These are phyloP conservation scores for Myotis brandtii DNA, from an alignment of 2,113 vertebrate species.

Conservation along the genomic window DNA sequence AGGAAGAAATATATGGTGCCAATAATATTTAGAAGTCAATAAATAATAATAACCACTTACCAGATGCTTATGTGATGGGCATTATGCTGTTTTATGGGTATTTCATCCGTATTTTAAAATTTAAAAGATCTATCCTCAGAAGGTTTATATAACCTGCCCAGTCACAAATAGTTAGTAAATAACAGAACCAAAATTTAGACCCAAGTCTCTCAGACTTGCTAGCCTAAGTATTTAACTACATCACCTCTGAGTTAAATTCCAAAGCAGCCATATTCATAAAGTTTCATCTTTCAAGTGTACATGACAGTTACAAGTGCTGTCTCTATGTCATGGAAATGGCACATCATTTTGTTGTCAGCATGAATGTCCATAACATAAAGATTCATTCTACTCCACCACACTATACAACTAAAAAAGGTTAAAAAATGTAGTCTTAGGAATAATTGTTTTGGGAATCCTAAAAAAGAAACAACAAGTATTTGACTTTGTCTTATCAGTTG, in stretches of 20 bases:
- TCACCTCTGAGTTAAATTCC: not conserved
- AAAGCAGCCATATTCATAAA: not conserved
- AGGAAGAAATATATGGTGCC: not conserved
- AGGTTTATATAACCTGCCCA: not conserved
- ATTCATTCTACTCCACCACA: not conserved
- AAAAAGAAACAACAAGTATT: not conserved
- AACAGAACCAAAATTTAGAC: not conserved
- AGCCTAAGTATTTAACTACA: not conserved
- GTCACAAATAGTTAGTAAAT: not conserved
- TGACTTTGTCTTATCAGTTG: not conserved
- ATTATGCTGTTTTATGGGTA: not conserved
- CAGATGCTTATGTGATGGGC: not conserved
- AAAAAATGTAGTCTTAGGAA: not conserved
- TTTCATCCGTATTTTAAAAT: not conserved
- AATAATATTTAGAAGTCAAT: not conserved
- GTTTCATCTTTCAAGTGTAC: not conserved
- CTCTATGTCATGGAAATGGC: not conserved
- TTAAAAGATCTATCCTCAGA: not conserved
- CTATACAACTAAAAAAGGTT: not conserved
- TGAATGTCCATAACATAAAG: not conserved
- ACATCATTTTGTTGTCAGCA: not conserved
- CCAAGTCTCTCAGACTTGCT: not conserved
- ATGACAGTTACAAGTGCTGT: not conserved
- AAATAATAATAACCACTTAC: constrained; percentile 17
- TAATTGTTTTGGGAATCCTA: not conserved